Evolutionary conservation across 2,888 invertebrate species (phyloP), one percentile per base, ranked within the genome.

Genomic region (Hypsopygia costalis): DNA sequence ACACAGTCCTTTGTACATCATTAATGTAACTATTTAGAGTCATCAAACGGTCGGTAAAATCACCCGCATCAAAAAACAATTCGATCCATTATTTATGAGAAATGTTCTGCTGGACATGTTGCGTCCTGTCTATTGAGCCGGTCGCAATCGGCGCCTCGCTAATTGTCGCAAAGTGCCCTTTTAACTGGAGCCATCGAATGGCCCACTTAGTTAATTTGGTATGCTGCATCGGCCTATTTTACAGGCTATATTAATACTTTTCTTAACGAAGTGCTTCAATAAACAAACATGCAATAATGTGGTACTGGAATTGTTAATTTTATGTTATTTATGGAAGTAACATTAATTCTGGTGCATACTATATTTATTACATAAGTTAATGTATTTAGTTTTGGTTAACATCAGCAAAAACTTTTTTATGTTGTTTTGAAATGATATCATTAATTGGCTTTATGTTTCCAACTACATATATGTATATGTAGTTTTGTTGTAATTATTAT

Each of bases 61-160:
- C 16, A 16, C 3, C 6, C n/a, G 5, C 25, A 25, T 25, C 25
- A 25, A 25, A 5, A 25, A 25, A 6, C n/a, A 6, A 25, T 25
- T 25, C 25, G 6, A n/a, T 2, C 25, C n/a, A 25, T 7, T 25
- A 25, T 25, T 25, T 25, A 25, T 25, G 25, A 25, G 25, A 37
- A 36, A 11, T 34, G 9, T 25, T 9, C 34, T 9, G 29, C 11
- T 20, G 32, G 43, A 38, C 34, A 38, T 43, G 16, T 16, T 16
- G 28, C 37, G 27, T 20, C 27, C 33, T 30, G 20, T 9, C 9
- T 9, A 32, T 32, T 32, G 32, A 20, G 10, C 11, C 28, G 20
- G 12, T 29, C 7, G 2, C 16, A 16, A 16, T 10, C 16, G 21
- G 21, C 30, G 36, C 29, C 21, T 11, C 8, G 22, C 30, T 37